Evolutionary conservation across 1,140 invertebrate genomes (phyloP), one percentile per base, ranked within the genome.

Genomic region (Acromyrmex heyeri): DNA sequence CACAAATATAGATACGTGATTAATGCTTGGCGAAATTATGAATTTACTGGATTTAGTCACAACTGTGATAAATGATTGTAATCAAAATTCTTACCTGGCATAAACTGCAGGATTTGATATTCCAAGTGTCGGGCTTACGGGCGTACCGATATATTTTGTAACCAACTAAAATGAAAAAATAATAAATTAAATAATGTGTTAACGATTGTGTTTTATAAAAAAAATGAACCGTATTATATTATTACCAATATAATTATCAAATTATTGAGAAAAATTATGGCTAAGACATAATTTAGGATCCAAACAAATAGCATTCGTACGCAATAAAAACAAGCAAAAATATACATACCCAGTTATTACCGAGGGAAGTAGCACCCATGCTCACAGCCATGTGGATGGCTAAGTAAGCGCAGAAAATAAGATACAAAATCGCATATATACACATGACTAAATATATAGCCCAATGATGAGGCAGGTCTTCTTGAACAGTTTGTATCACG

Each of bases 361-460:
- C 92, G 1, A 95, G 90, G 48, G 87, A 92, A 75, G 93, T 93
- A 55, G 93, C 93, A 14, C 97, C 97, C 97, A 97, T 97, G 62
- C 96, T 96, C 7, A 97, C 96, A 79, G 96, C 95, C 96, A 97
- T 97, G 89, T 97, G 97, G 88, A 98, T 94, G 50, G 96, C 95
- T 86, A 98, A 94, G 93, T 98, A 98, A 27, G 96, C 78, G 91
- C 97, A 97, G 91, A 98, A 97, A 1, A 96, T 67, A 38, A 98
- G 93, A 93, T 98, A 98, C 57, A 97, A 94, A 61, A 97, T 88
- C 8, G 96, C 96, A 88, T 96, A 96, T 27, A 97, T 91, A 18
- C 95, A 92, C 50, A 98, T 95, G 38, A 94, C 79, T 0, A 96
- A 89, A 73, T 96, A 96, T 87, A 95, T 87, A 86, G 95, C 94